These are phyloP conservation scores for Pseudopleuronectes americanus DNA, from an alignment of 2,797 vertebrate species.

Conservation along the genomic window DNA sequence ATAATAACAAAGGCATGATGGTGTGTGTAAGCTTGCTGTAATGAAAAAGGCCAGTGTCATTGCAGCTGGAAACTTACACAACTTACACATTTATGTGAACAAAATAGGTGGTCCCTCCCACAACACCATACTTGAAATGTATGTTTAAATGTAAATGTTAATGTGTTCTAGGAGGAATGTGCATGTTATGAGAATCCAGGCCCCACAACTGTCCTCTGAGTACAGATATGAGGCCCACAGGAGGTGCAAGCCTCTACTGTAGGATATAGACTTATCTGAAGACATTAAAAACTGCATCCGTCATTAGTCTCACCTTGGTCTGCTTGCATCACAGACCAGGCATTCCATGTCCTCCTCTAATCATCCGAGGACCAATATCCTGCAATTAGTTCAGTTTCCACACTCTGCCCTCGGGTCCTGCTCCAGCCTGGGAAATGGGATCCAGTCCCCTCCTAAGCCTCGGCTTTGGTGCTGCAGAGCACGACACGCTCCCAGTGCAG, in stretches of 20 bases:
- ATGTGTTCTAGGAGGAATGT: neutral
- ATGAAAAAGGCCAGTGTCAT: too few species aligned
- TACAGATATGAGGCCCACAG: conserved; percentile 19
- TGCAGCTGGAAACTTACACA: too few species aligned
- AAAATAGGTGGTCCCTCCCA: too few species aligned
- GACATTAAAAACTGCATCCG: conserved; percentile 72
- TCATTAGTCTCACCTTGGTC: conserved; percentile 86
- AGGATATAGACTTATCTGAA: conserved; percentile 70
- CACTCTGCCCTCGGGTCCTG: conserved; percentile 86
- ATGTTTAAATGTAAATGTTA: neutral
- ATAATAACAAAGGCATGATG: too few species aligned
- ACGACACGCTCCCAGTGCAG: conserved; percentile 60
- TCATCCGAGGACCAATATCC: conserved; percentile 95
- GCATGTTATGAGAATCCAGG: neutral
- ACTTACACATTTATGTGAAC: too few species aligned
- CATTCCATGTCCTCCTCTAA: conserved; percentile 93
- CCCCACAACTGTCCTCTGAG: too few species aligned
- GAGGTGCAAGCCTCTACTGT: conserved; percentile 32
- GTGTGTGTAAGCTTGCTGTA: too few species aligned
- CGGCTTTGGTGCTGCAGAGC: conserved; percentile 67
- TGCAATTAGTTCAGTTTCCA: conserved; percentile 95
- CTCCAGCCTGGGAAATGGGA: conserved; percentile 90
- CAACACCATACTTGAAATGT: too few species aligned
- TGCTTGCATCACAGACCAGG: conserved; percentile 95
- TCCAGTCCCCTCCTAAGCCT: conserved; percentile 83